Conservation (phyloP, 2,113 vertebrate species). For the Suricata suricatta region DNA sequence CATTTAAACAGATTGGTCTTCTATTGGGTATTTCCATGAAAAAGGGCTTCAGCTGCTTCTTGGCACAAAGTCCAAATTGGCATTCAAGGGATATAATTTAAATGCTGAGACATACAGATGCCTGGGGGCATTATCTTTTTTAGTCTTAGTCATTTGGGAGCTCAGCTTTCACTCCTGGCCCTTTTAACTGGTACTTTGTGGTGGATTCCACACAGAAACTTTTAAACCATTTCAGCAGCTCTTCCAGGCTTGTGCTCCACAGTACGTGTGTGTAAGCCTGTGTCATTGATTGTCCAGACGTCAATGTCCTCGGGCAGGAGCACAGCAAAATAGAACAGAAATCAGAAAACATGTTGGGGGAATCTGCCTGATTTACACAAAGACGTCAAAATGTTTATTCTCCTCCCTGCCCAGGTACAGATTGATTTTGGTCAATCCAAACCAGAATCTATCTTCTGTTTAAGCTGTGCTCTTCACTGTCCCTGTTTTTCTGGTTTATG, state of each 20-base stretch:
- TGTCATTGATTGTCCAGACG: constrained; percentile 71
- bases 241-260: constrained; percentile 51
- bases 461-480: constrained; percentile 1
- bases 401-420: background rate
- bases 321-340: constrained; percentile 63
- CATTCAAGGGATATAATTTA: constrained; percentile 89
- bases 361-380: constrained; percentile 46
- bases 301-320: constrained; percentile 71
- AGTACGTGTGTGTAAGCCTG: background rate
- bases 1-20: constrained; percentile 89
- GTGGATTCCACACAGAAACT: constrained; percentile 83
- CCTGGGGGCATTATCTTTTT: constrained; percentile 88
- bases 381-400: constrained; percentile 16
- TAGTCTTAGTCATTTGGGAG: constrained; percentile 86
- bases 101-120: constrained; percentile 89
- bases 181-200: constrained; percentile 88
- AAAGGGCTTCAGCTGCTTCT: constrained; percentile 85
- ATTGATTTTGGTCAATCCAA: background rate
- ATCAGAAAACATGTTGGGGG: constrained; percentile 61
- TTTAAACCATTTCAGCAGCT: constrained; percentile 81
- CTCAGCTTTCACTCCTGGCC: constrained; percentile 83
- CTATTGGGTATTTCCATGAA: constrained; percentile 86
- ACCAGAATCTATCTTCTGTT: background rate
- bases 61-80: constrained; percentile 88
- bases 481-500: background rate